A percentile compares a stretch with the other conserved stretches of the same genome.
Evolutionary conservation across 2,888 invertebrate genomes (phyloP).

Genomic region (Schrankia costaestrigalis): DNA sequence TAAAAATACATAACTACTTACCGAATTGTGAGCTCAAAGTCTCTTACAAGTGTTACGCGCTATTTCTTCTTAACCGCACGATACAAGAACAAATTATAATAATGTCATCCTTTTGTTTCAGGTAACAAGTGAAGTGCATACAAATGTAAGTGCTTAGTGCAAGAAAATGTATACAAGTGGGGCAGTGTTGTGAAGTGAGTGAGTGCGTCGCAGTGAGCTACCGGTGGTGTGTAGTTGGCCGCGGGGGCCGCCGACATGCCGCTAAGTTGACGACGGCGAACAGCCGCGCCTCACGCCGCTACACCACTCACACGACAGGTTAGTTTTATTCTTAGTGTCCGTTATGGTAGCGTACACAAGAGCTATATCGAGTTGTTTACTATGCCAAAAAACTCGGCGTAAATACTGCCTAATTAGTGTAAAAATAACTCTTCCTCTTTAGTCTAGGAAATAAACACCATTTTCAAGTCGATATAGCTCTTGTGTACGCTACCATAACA

Average conservation of each 20-base stretch:
- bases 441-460: too few relatives aligned
- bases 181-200: constrained; percentile 41
- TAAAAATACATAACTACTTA: too few relatives aligned
- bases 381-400: too few relatives aligned
- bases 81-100: not conserved
- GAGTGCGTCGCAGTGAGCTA: constrained; percentile 35
- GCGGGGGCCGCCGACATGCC: constrained; percentile 54
- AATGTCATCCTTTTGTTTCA: constrained; percentile 44
- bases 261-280: constrained; percentile 74
- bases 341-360: not conserved
- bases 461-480: too few relatives aligned
- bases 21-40: too few relatives aligned
- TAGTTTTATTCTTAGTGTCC: constrained; percentile 15
- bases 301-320: constrained; percentile 62
- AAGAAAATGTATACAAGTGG: constrained; percentile 40
- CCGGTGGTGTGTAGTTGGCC: constrained; percentile 36
- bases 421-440: too few relatives aligned
- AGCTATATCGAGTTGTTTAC: too few relatives aligned
- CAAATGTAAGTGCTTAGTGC: constrained; percentile 40
- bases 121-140: constrained; percentile 55
- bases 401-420: too few relatives aligned
- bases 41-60: too few relatives aligned
- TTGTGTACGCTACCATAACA: too few relatives aligned
- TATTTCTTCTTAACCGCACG: too few relatives aligned
- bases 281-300: constrained; percentile 74